These are phyloP conservation scores for Bradypodion ventrale DNA, from an alignment of 2,797 vertebrate genomes.

Conservation along the genomic window DNA sequence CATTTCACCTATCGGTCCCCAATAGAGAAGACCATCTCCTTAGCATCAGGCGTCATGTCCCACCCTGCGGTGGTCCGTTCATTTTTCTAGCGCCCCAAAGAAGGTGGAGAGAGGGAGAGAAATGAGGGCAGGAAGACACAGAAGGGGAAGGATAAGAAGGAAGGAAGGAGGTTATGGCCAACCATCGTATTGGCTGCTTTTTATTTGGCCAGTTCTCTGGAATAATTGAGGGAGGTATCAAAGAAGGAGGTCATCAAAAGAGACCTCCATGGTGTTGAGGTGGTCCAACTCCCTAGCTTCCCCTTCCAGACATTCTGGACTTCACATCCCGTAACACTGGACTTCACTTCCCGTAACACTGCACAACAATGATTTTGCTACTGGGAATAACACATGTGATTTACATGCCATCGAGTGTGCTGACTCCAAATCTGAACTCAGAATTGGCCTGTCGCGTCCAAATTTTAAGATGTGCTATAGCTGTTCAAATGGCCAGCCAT, in stretches of 20 bases:
- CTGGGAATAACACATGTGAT: too few species aligned
- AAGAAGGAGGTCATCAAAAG: neutral
- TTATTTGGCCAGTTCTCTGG: neutral
- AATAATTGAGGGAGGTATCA: neutral
- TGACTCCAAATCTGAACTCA: too few species aligned
- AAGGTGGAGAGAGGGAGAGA: slow-evolving; percentile 24
- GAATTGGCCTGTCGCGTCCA: too few species aligned
- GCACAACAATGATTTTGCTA: too few species aligned
- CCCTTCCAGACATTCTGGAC: neutral
- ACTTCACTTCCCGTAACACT: neutral
- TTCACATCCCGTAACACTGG: neutral
- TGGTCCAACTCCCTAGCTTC: too few species aligned
- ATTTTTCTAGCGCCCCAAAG: neutral
- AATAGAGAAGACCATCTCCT: neutral
- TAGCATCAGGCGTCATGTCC: neutral
- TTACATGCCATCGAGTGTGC: too few species aligned
- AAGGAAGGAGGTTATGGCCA: neutral
- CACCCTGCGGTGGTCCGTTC: neutral
- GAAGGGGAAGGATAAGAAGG: neutral
- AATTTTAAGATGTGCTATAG: too few species aligned
- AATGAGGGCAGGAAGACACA: neutral
- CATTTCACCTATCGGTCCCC: neutral
- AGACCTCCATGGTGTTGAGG: too few species aligned
- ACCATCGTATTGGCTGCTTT: neutral
- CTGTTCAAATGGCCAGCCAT: too few species aligned